Conservation (phyloP, 2,888 invertebrate species). For the Caenorhabditis wallacei region DNA sequence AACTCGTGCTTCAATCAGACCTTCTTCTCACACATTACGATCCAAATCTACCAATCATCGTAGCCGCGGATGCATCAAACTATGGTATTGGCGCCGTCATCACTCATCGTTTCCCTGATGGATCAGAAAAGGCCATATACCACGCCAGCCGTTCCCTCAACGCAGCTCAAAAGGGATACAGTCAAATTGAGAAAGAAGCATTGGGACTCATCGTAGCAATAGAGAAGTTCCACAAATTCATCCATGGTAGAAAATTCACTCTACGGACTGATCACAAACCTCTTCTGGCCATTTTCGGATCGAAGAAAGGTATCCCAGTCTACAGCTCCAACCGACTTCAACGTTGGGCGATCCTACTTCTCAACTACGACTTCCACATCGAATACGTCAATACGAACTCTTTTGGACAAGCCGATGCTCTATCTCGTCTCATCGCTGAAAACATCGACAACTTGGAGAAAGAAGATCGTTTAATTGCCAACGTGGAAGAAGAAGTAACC, state of each 20-base stretch:
- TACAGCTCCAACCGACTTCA: conserved; percentile 71
- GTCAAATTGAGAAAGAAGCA: conserved; percentile 84
- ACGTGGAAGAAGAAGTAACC: too few species aligned
- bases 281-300: conserved; percentile 83
- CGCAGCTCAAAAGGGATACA: conserved; percentile 83
- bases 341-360: conserved; percentile 79
- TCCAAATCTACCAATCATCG: conserved; percentile 43
- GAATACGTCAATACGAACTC: conserved; percentile 76
- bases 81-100: conserved; percentile 76
- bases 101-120: conserved; percentile 67
- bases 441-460: conserved; percentile 16
- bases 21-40: conserved; percentile 64
- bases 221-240: conserved; percentile 84
- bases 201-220: conserved; percentile 83
- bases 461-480: conserved; percentile 28
- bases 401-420: conserved; percentile 82
- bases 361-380: conserved; percentile 82
- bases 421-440: conserved; percentile 77
- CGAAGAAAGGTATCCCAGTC: conserved; percentile 56
- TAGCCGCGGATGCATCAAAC: conserved; percentile 70
- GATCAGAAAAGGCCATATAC: conserved; percentile 70
- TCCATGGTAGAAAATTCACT: conserved; percentile 83
- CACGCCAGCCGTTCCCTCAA: conserved; percentile 73
- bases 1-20: too few species aligned
- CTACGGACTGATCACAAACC: conserved; percentile 85